Percentiles rank a stretch among this genome's conserved stretches.
These are phyloP conservation scores for Stictonetta naevosa DNA, from an alignment of 2,113 vertebrate species.

Conservation along the genomic window DNA sequence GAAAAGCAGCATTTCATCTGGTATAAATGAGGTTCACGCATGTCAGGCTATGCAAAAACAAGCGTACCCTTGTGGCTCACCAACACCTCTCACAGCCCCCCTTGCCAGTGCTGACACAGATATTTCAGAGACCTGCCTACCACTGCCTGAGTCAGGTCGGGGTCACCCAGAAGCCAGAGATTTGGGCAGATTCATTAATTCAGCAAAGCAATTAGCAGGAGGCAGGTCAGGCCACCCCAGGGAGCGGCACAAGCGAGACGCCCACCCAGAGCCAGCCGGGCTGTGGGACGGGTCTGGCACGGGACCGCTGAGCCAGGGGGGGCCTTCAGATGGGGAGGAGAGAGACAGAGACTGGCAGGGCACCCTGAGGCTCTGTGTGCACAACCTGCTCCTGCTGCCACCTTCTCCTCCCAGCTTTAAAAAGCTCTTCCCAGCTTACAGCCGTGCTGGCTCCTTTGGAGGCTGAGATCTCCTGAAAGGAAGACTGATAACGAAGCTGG, in stretches of 20 bases:
- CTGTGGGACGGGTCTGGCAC: neutral
- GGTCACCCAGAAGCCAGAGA: slow-evolving; percentile 28
- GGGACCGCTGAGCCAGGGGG: neutral
- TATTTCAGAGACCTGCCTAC: slow-evolving; percentile 52
- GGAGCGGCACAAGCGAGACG: neutral
- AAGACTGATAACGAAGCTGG: neutral
- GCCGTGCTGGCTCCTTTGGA: neutral
- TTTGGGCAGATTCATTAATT: slow-evolving; percentile 11
- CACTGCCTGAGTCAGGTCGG: slow-evolving; percentile 23
- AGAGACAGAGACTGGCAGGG: neutral
- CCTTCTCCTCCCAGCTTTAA: neutral
- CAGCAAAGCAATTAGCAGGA: slow-evolving; percentile 4
- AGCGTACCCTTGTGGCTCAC: slow-evolving; percentile 1
- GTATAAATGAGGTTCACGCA: slow-evolving; percentile 60
- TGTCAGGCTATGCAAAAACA: slow-evolving; percentile 50
- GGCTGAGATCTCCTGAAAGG: neutral
- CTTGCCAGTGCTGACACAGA: neutral
- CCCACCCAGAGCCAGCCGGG: accelerated
- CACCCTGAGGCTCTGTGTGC: neutral
- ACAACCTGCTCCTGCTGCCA: neutral
- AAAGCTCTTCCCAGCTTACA: neutral
- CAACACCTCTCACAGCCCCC: neutral
- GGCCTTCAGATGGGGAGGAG: neutral
- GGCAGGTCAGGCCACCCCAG: neutral
- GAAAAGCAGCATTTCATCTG: slow-evolving; percentile 56